phyloP scores from a whole-genome alignment of 2,113 vertebrate genomes.

The Caracal caracal region DNA sequence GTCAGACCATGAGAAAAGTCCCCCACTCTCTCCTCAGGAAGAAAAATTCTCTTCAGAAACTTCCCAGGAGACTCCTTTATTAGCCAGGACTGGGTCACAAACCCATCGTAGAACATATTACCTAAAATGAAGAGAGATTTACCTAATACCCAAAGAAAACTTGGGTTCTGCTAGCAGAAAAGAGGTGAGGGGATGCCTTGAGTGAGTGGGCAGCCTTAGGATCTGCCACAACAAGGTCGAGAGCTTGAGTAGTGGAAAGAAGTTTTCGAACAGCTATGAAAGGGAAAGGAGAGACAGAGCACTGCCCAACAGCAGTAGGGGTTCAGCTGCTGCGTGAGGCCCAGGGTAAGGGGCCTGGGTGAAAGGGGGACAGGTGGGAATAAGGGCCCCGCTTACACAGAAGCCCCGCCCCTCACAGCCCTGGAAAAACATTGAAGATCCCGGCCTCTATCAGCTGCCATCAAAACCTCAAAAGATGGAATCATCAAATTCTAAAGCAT shows the following conservation, averaged over 20 bases:
- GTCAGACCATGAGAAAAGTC: neutral
- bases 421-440: neutral
- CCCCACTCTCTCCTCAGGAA: neutral
- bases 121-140: neutral
- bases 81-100: neutral
- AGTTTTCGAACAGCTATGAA: neutral
- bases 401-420: neutral
- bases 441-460: neutral
- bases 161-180: neutral
- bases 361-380: neutral
- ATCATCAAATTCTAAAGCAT: neutral
- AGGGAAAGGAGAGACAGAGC: neutral
- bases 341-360: neutral
- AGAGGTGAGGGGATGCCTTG: neutral
- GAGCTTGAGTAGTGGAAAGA: neutral
- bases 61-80: neutral
- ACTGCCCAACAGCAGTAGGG: neutral
- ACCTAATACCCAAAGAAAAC: neutral
- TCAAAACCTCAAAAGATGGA: neutral
- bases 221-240: neutral
- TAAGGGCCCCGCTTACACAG: neutral
- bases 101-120: neutral
- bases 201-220: neutral
- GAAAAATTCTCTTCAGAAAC: conserved; percentile 34
- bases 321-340: neutral